phyloP scores from a whole-genome alignment of 2,888 invertebrate genomes.

The Hipparchia semele region DNA sequence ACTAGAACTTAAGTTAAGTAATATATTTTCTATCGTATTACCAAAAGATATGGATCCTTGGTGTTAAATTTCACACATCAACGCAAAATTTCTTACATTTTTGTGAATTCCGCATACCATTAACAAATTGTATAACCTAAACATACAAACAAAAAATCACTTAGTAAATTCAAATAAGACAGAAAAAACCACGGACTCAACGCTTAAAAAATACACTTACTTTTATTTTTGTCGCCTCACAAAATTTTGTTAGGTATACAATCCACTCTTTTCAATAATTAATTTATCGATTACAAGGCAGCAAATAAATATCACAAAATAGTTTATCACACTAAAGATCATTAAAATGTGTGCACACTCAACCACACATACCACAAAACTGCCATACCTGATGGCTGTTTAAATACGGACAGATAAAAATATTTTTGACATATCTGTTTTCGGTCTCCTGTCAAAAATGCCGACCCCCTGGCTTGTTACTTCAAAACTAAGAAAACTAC shows the following conservation, averaged over 20 bases:
- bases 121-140: conserved; percentile 9
- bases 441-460: conserved; percentile 63
- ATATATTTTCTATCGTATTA: not conserved
- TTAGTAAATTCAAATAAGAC: conserved; percentile 5
- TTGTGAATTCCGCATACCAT: conserved; percentile 19
- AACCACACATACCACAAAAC: conserved; percentile 57
- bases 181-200: not conserved
- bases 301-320: not conserved
- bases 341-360: conserved; percentile 55
- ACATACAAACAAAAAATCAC: not conserved
- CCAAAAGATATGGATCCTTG: not conserved
- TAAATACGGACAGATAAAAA: conserved; percentile 61
- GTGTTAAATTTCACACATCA: conserved; percentile 33
- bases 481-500: conserved; percentile 33
- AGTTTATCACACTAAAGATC: conserved; percentile 42
- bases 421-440: conserved; percentile 70
- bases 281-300: no score
- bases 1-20: no score
- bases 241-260: not conserved
- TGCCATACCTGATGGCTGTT: conserved; percentile 58
- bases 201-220: conserved; percentile 11
- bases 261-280: not conserved
- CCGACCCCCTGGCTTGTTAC: conserved; percentile 63
- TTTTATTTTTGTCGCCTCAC: not conserved
- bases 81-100: conserved; percentile 24